phyloP scores from a whole-genome alignment of 1,140 invertebrate genomes.

The Drosophila triauraria region DNA sequence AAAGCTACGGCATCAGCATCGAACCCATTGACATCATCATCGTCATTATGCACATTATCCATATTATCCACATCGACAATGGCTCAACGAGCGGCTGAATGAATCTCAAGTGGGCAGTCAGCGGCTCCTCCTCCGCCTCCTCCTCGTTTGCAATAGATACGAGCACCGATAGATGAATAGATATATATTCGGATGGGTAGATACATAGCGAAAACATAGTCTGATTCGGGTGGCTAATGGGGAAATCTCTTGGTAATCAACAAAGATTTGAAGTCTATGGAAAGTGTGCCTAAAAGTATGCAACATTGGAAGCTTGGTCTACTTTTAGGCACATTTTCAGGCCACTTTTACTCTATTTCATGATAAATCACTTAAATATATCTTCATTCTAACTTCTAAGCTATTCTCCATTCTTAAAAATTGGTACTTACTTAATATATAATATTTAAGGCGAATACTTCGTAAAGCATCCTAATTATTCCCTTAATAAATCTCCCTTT shows the following conservation, averaged over 20 bases:
- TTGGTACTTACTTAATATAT: too few relatives aligned
- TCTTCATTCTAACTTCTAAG: not conserved
- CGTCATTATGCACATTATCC: conserved; percentile 57
- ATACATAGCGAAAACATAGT: conserved; percentile 28
- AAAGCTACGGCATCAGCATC: conserved; percentile 40
- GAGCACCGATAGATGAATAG: conserved; percentile 31
- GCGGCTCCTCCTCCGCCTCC: not conserved
- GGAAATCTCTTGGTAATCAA: not conserved
- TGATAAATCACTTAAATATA: too few relatives aligned
- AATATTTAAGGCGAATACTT: too few relatives aligned
- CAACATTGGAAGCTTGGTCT: not conserved
- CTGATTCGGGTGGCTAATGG: conserved; percentile 47
- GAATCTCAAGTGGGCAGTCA: conserved; percentile 63
- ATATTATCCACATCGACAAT: conserved; percentile 65
- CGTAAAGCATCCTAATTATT: not conserved
- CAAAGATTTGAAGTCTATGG: too few relatives aligned
- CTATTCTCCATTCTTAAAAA: not conserved
- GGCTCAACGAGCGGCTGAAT: conserved; percentile 68
- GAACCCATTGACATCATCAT: conserved; percentile 46
- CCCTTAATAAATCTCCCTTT: conserved; percentile 10
- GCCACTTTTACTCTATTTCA: not conserved
- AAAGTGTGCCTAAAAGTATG: not conserved
- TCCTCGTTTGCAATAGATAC: conserved; percentile 17
- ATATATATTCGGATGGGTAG: conserved; percentile 27
- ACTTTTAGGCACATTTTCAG: not conserved